phyloP scores from a whole-genome alignment of 1,140 invertebrate species.

The Apis florea region DNA sequence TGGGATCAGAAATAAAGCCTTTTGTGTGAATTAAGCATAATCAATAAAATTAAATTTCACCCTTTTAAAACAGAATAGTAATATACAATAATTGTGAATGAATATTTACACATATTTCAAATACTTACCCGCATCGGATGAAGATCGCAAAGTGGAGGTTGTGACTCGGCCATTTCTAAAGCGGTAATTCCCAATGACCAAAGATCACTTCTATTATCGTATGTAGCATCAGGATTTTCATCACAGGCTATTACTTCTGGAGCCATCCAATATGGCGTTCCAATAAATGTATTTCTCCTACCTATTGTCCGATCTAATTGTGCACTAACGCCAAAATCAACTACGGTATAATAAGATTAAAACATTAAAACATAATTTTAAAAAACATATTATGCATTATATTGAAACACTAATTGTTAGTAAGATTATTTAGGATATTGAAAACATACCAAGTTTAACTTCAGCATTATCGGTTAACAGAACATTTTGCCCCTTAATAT shows the following conservation, averaged over 20 bases:
- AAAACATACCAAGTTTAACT: slow-evolving; percentile 93
- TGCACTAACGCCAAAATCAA: slow-evolving; percentile 99
- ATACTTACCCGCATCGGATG: slow-evolving; percentile 96
- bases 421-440: background rate
- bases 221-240: slow-evolving; percentile 99
- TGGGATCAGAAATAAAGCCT: slow-evolving; percentile 97
- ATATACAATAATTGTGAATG: background rate
- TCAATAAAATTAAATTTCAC: slow-evolving; percentile 17
- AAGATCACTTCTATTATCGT: slow-evolving; percentile 99
- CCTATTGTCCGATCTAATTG: slow-evolving; percentile 99
- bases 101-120: background rate
- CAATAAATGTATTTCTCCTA: slow-evolving; percentile 99
- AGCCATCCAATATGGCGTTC: slow-evolving; percentile 99
- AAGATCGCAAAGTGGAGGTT: slow-evolving; percentile 98
- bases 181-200: slow-evolving; percentile 99
- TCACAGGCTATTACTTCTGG: slow-evolving; percentile 99
- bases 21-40: slow-evolving; percentile 40
- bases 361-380: too few relatives aligned
- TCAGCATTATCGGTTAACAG: slow-evolving; percentile 99
- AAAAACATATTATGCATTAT: too few relatives aligned
- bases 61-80: background rate
- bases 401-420: too few relatives aligned
- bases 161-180: slow-evolving; percentile 99
- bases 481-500: slow-evolving; percentile 99
- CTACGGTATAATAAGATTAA: slow-evolving; percentile 80